These are phyloP conservation scores for Eristalis tenax DNA, from an alignment of 2,888 invertebrate species.

Conservation along the genomic window DNA sequence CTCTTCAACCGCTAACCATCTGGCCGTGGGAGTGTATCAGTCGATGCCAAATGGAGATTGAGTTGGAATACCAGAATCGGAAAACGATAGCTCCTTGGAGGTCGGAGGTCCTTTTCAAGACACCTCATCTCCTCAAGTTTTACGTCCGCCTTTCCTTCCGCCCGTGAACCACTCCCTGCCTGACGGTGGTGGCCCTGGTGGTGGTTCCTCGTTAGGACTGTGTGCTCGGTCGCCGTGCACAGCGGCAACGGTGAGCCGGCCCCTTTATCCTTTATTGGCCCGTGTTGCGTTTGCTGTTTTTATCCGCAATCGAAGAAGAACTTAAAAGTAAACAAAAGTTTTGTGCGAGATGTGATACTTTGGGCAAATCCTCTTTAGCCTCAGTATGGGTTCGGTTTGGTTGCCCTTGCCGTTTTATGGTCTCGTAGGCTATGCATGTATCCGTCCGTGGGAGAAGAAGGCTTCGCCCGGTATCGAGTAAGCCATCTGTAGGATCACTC, in stretches of 20 bases:
- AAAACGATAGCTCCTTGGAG: slow-evolving; percentile 52
- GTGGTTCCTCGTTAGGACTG: slow-evolving; percentile 10
- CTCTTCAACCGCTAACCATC: neutral
- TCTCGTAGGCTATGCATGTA: slow-evolving; percentile 28
- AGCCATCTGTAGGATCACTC: slow-evolving; percentile 72
- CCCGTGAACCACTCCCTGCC: slow-evolving; percentile 24
- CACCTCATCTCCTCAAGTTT: slow-evolving; percentile 53
- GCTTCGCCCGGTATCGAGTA: slow-evolving; percentile 57
- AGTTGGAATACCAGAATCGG: slow-evolving; percentile 61
- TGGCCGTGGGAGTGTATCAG: slow-evolving; percentile 28
- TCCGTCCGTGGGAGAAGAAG: neutral
- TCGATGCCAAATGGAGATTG: slow-evolving; percentile 63
- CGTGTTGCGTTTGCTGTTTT: slow-evolving; percentile 60
- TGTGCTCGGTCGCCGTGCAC: neutral
- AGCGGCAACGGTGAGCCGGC: neutral
- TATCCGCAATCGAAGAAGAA: slow-evolving; percentile 70
- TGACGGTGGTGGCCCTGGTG: neutral
- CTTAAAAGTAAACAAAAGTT: slow-evolving; percentile 72
- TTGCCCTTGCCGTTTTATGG: slow-evolving; percentile 39
- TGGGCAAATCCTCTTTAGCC: slow-evolving; percentile 64
- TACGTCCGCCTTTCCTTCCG: slow-evolving; percentile 10
- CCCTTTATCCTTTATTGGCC: neutral
- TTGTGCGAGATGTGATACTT: slow-evolving; percentile 69
- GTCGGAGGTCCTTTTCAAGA: slow-evolving; percentile 49
- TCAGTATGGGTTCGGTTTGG: slow-evolving; percentile 53